Percentiles rank a stretch among this genome's conserved stretches.
Evolutionary conservation across 2,113 vertebrate species (phyloP).

Genomic region (Entomyzon cyanotis): DNA sequence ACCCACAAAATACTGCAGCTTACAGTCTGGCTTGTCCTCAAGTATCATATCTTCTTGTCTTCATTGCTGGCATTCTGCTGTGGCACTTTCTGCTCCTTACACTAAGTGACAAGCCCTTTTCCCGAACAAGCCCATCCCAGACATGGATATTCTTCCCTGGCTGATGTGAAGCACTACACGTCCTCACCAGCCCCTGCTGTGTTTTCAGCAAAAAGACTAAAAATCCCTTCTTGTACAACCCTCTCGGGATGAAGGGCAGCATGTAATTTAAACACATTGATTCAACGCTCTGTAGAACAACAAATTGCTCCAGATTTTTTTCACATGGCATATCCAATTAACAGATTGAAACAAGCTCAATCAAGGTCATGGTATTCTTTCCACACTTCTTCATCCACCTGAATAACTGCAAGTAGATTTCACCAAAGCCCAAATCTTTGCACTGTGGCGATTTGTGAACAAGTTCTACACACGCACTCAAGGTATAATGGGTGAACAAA

Average conservation of each 20-base stretch:
- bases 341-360: background rate
- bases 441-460: background rate
- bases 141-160: fast-evolving
- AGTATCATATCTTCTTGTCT: background rate
- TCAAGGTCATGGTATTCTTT: background rate
- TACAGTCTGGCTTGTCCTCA: background rate
- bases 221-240: background rate
- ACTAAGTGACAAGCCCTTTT: background rate
- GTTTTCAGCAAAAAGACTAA: background rate
- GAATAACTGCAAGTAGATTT: background rate
- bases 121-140: background rate
- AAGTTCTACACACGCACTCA: background rate
- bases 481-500: background rate
- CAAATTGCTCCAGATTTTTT: background rate
- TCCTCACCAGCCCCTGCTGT: background rate
- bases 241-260: background rate
- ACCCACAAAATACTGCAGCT: background rate
- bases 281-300: fast-evolving
- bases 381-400: background rate
- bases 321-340: background rate
- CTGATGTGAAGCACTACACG: background rate
- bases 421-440: background rate
- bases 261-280: background rate
- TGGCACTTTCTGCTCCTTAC: background rate
- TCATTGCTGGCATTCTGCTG: background rate